Percentiles rank a stretch among this genome's conserved stretches.
These are phyloP conservation scores for Platycercus adscitus DNA, from an alignment of 2,113 vertebrate genomes.

Conservation along the genomic window DNA sequence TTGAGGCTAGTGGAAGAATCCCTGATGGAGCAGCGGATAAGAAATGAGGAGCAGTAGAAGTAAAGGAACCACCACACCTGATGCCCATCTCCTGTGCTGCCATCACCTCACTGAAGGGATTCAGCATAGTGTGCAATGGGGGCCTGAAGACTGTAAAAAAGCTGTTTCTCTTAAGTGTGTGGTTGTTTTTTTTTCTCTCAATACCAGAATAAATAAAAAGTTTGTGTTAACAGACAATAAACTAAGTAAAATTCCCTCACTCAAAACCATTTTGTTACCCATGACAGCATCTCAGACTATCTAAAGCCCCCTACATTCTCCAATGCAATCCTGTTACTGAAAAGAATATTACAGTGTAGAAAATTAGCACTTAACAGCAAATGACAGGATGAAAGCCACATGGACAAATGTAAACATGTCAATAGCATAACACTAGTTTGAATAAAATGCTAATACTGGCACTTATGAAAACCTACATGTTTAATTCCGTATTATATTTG, in stretches of 20 bases:
- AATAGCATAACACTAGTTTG: background rate
- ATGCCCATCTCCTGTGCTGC: background rate
- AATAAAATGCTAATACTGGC: background rate
- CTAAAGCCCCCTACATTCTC: background rate
- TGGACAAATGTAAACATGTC: background rate
- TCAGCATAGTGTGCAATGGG: accelerated
- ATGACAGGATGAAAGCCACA: background rate
- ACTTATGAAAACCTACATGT: background rate
- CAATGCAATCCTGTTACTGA: background rate
- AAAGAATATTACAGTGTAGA: background rate
- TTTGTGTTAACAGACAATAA: background rate
- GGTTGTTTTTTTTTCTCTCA: background rate
- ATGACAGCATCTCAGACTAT: background rate
- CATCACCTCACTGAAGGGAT: accelerated
- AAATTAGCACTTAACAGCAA: background rate
- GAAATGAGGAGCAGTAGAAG: background rate
- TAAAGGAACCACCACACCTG: background rate
- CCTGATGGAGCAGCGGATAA: accelerated
- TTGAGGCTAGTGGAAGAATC: background rate
- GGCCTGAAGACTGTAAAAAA: background rate
- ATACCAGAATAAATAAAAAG: background rate
- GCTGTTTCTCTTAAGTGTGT: background rate
- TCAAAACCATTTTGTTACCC: background rate
- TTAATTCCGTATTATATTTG: background rate
- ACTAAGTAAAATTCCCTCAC: background rate